Conservation (phyloP, 2,797 vertebrate genomes). For the Acanthurus tractus region DNA sequence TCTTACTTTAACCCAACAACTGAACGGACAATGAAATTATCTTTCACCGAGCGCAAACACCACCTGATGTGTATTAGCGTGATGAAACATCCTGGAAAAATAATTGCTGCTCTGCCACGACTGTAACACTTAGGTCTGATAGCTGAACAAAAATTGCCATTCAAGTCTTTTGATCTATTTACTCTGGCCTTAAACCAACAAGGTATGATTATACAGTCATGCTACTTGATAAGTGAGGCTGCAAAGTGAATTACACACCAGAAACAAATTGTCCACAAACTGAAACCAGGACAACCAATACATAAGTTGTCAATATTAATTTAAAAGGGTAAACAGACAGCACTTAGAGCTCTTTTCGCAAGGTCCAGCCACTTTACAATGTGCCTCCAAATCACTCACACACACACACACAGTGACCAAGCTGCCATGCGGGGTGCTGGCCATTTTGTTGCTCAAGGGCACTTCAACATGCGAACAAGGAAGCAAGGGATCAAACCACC, state of each 20-base stretch:
- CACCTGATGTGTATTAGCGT: slow-evolving; percentile 1
- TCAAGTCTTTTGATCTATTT: neutral
- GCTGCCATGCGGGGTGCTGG: neutral
- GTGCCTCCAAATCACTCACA: neutral
- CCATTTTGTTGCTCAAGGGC: neutral
- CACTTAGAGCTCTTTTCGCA: too few species aligned
- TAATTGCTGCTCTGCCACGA: neutral
- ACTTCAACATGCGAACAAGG: neutral
- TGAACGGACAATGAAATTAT: slow-evolving; percentile 7
- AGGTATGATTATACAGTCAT: neutral
- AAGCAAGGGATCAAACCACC: neutral
- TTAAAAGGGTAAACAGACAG: neutral
- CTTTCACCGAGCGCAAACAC: slow-evolving; percentile 15
- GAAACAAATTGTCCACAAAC: neutral
- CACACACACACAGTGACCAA: slow-evolving; percentile 5
- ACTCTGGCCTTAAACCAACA: neutral
- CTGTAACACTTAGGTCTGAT: neutral
- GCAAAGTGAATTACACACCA: neutral
- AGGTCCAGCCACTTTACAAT: too few species aligned
- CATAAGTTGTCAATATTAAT: neutral
- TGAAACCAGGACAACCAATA: neutral
- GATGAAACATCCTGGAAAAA: slow-evolving; percentile 1
- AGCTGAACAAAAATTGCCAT: neutral
- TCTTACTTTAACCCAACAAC: slow-evolving; percentile 12
- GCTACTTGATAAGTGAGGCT: neutral